Evolutionary conservation across 2,113 vertebrate species (phyloP), one percentile per base, ranked within the genome.

Genomic region (Pogona vitticeps): DNA sequence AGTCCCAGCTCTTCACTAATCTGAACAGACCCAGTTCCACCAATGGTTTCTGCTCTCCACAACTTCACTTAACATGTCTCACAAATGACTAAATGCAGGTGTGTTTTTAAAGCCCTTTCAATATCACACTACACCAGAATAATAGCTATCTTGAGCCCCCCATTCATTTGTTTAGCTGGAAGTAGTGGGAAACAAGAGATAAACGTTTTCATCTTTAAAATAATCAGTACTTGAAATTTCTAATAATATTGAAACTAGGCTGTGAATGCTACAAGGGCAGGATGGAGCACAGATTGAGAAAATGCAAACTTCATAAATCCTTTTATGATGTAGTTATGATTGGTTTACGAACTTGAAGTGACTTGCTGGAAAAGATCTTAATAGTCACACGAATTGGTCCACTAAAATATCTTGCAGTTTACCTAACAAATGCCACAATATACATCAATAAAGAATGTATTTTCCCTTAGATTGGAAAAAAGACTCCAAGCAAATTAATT

Each of bases 391-490:
- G 82, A 65, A 81, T 68, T 82, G 85, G 79, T 87, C 85, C 79
- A 67, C 65, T 80, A 75, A 82, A 67, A n/a, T 80, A 56, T 70
- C 38, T 79, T 71, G 46, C 52, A 72, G 61, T 40, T 58, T 38
- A 76, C 42, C 46, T 72, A 76, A 81, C 38, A 72, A 79, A 20
- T 81, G 76, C 92, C 10, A 72, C 88, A 84, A 88, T 83, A 87
- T 20, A 89, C 88, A 84, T 76, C 81, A 42, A n/a, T 84, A 94
- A 89, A 56, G 87, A 84, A 91, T 92, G 83, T 65, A 89, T 63
- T 85, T 87, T 92, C 65, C 88, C 91, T 93, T 95, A 91, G 88
- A 91, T 92, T 89, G 46, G 33, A 23, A 61, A 83, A 82, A 94
- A 90, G 31, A 42, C 86, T 85, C 93, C 92, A 89, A 76, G 58